Conservation (phyloP, 1,140 invertebrate species). For the Eriosoma lanigerum region DNA sequence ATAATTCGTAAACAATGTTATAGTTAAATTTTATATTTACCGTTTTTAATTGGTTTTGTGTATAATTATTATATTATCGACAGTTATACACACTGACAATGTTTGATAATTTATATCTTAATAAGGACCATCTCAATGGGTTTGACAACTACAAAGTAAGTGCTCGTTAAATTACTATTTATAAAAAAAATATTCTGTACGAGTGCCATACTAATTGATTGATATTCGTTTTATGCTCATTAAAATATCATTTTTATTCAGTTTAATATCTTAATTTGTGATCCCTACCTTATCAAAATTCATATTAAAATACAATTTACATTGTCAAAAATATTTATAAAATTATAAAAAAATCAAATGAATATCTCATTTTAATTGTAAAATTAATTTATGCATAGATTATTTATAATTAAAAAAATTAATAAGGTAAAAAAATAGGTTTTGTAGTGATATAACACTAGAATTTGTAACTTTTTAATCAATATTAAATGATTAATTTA, state of each 20-base stretch:
- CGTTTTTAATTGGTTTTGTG: neutral
- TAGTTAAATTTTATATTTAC: neutral
- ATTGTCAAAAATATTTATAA: too few relatives aligned
- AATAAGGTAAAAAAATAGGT: too few relatives aligned
- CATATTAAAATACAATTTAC: too few relatives aligned
- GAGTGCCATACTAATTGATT: neutral
- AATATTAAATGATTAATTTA: too few relatives aligned
- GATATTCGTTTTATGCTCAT: neutral
- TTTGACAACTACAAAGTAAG: slow-evolving; percentile 91
- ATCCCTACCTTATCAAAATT: too few relatives aligned
- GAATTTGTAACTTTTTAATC: too few relatives aligned
- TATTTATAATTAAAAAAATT: too few relatives aligned
- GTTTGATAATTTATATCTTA: slow-evolving; percentile 65
- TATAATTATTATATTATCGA: neutral
- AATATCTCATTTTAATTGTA: too few relatives aligned
- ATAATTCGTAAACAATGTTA: neutral
- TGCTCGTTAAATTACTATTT: slow-evolving; percentile 54
- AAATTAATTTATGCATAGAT: too few relatives aligned
- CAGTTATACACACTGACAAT: neutral
- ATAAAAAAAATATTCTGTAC: neutral
- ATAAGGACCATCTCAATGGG: slow-evolving; percentile 76
- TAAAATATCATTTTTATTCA: neutral
- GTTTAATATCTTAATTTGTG: neutral
- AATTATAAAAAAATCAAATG: too few relatives aligned
- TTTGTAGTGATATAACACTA: too few relatives aligned